phyloP scores from a whole-genome alignment of 2,113 vertebrate genomes.

The Elephantulus edwardii region DNA sequence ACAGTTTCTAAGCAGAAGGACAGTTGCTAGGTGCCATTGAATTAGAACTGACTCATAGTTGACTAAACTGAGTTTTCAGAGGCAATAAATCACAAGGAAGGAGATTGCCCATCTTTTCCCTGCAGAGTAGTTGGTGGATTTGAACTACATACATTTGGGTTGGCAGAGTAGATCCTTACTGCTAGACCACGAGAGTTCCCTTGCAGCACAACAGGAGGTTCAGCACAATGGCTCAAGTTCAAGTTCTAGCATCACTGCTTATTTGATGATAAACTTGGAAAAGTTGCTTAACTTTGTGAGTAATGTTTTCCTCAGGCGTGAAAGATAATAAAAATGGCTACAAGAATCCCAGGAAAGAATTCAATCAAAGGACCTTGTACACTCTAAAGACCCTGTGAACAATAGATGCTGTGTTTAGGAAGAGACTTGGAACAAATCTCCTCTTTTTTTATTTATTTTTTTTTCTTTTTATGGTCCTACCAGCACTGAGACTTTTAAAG shows the following conservation, averaged over 20 bases:
- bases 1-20: too few species aligned
- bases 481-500: neutral
- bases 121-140: too few species aligned
- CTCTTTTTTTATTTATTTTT: too few species aligned
- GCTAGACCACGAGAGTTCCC: too few species aligned
- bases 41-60: too few species aligned
- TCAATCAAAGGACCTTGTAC: neutral
- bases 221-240: neutral
- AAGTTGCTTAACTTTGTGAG: neutral
- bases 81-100: too few species aligned
- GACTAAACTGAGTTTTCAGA: too few species aligned
- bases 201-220: neutral
- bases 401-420: neutral
- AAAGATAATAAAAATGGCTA: neutral
- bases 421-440: neutral
- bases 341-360: neutral
- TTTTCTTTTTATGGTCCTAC: neutral
- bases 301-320: neutral
- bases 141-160: too few species aligned
- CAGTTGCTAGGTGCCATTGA: too few species aligned
- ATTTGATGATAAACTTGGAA: neutral
- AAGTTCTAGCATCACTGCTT: neutral
- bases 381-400: neutral
- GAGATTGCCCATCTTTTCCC: too few species aligned
- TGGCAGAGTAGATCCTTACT: too few species aligned